Base-by-base conservation (phyloP, 2,888 invertebrate genomes). In the Agrochola macilenta region DNA sequence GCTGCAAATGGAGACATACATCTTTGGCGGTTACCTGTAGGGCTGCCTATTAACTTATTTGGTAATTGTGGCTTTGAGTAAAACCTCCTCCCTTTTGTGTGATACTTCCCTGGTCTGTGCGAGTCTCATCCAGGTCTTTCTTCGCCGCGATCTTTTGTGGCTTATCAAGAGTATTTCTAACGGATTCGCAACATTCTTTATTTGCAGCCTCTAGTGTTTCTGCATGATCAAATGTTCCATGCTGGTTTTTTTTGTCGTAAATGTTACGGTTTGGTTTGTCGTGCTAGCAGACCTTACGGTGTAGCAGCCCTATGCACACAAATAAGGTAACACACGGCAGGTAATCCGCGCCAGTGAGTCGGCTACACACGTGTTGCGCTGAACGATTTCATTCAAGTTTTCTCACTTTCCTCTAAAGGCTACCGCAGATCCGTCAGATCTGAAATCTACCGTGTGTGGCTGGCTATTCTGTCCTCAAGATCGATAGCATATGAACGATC, bases 281-380 rank as follows among this genome's bases (percentile, higher is more conserved):
- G 7, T 63, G 9, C 2, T 17, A 39, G 39, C 69, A 14, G 23
- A 17, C 8, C 2, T 69, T 11, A 4, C 23, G 12, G 11, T 14
- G 35, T 60, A 7, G 26, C 46, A 65, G 23, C 79, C 65, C 64
- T 79, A 0, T 39, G 23, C 20, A 54, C 69, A 60, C 54, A 69
- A 76, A 73, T 70, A 76, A 75, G 60, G 69, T 74, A 26, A 69
- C 81, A 72, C 60, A 46, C 35, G 68, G 30, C 66, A 83, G 60
- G 79, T 75, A 63, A 79, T 64, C 68, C 68, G 26, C 54, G 46
- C 26, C 75, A 14, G 54, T 60, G 69, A 66, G 65, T 58, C 64
- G 76, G 69, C 14, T 30, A 72, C 76, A 80, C 83, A 84, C 83
- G 81, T 84, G 84, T 82, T 84, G 80, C 84, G 52, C 61, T 65